Conservation (phyloP, 2,113 vertebrate species). For the Meriones unguiculatus region DNA sequence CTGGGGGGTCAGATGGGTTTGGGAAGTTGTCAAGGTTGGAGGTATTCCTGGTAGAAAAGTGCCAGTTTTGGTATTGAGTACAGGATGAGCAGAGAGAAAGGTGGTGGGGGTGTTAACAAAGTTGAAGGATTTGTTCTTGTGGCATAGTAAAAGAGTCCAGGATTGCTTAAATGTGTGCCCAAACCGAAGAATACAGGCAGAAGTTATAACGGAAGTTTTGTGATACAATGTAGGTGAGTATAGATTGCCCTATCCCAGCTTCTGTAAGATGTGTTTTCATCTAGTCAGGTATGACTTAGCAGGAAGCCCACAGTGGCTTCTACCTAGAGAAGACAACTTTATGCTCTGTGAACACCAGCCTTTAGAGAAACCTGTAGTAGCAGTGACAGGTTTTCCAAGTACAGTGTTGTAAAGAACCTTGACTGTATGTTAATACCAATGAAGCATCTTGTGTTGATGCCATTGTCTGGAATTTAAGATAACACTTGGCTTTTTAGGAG, state of each 20-base stretch:
- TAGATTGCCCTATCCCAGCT: not conserved
- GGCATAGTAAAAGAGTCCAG: not conserved
- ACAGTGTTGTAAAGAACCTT: not conserved
- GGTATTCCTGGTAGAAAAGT: not conserved
- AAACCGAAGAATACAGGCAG: not conserved
- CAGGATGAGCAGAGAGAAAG: not conserved
- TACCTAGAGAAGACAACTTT: not conserved
- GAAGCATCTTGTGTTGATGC: not conserved
- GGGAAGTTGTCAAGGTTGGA: too few species aligned
- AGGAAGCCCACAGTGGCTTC: not conserved
- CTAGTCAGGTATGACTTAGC: not conserved
- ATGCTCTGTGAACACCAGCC: not conserved
- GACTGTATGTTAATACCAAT: not conserved
- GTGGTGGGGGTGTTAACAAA: not conserved
- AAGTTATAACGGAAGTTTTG: not conserved
- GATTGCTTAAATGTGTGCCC: not conserved
- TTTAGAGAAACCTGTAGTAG: not conserved
- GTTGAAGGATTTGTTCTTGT: not conserved
- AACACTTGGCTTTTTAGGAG: not conserved
- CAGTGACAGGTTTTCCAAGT: too few species aligned
- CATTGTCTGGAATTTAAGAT: not conserved
- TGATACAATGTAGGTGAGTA: too few species aligned
- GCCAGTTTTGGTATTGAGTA: not conserved
- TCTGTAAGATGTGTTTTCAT: not conserved
- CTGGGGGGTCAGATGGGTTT: too few species aligned